A percentile compares a stretch with the other conserved stretches of the same genome.
Conservation (phyloP, 2,888 invertebrate genomes). For the Carabus problematicus region DNA sequence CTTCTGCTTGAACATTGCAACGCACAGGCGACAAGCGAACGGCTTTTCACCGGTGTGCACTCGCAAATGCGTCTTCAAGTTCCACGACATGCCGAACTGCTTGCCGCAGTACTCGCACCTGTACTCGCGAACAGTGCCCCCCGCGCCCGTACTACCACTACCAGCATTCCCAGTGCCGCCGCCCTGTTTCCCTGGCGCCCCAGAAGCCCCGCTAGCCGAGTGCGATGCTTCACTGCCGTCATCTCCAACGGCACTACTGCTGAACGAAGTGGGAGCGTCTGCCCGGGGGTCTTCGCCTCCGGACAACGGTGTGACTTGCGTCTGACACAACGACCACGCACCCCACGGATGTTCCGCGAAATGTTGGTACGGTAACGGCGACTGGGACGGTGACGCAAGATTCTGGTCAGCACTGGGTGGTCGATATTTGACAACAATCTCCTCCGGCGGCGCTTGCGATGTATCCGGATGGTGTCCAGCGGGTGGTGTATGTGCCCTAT, state of each 20-base stretch:
- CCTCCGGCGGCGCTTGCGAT: constrained; percentile 60
- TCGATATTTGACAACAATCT: constrained; percentile 67
- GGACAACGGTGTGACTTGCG: constrained; percentile 64
- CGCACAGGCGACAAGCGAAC: constrained; percentile 86
- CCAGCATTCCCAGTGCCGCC: constrained; percentile 40
- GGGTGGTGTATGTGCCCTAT: constrained; percentile 69
- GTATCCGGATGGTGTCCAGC: constrained; percentile 59
- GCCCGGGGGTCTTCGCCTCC: constrained; percentile 48
- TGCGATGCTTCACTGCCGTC: constrained; percentile 44
- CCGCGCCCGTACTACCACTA: constrained; percentile 53
- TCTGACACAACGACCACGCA: constrained; percentile 70
- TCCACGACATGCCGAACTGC: constrained; percentile 93
- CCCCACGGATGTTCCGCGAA: constrained; percentile 66
- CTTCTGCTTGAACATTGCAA: constrained; percentile 92
- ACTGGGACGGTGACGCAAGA: constrained; percentile 55
- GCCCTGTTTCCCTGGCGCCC: constrained; percentile 41
- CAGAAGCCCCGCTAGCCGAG: constrained; percentile 8
- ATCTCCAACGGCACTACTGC: constrained; percentile 36
- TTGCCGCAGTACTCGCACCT: constrained; percentile 89
- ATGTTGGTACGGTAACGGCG: constrained; percentile 52
- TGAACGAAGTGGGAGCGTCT: constrained; percentile 54
- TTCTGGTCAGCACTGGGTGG: constrained; percentile 74
- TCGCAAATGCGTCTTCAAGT: constrained; percentile 85
- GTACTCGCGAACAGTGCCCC: constrained; percentile 77
- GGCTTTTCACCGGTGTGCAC: constrained; percentile 91